Evolutionary conservation across 2,888 invertebrate genomes (phyloP).

Genomic region (Teinopalpus imperialis): DNA sequence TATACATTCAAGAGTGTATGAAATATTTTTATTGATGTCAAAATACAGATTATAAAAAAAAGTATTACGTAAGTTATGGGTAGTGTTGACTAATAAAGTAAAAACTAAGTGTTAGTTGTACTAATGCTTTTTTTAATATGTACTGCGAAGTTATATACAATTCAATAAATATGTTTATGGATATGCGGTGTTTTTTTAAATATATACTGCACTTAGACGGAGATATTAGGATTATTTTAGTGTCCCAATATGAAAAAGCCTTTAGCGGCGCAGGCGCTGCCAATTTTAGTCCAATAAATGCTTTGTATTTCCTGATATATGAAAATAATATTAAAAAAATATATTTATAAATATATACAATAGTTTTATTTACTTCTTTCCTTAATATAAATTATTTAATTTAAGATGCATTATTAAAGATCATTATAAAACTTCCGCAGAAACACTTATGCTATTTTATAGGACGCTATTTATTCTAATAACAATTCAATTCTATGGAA

Average conservation of each 20-base stretch:
- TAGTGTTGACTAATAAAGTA: conserved; percentile 32
- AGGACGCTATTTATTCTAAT: too few species aligned
- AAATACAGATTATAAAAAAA: neutral
- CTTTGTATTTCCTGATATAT: conserved; percentile 82
- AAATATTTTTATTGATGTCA: neutral
- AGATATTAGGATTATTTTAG: conserved; percentile 6
- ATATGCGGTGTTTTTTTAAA: conserved; percentile 22
- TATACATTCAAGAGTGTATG: neutral
- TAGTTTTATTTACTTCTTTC: conserved; percentile 48
- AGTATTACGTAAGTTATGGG: conserved; percentile 12
- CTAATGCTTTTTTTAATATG: conserved; percentile 40
- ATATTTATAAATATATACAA: conserved; percentile 45
- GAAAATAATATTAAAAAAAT: conserved; percentile 78
- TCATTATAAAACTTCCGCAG: neutral
- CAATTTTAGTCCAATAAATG: conserved; percentile 83
- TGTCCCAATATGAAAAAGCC: conserved; percentile 39
- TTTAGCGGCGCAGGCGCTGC: conserved; percentile 68
- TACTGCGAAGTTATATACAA: conserved; percentile 19
- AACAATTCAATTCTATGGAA: too few species aligned
- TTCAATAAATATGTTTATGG: conserved; percentile 18
- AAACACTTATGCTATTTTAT: neutral
- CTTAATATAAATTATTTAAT: conserved; percentile 82
- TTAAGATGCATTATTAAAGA: conserved; percentile 32
- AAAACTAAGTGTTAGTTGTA: conserved; percentile 44
- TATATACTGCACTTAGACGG: conserved; percentile 17